These are phyloP conservation scores for Eupithecia vulgata DNA, from an alignment of 2,888 invertebrate genomes.

Conservation along the genomic window DNA sequence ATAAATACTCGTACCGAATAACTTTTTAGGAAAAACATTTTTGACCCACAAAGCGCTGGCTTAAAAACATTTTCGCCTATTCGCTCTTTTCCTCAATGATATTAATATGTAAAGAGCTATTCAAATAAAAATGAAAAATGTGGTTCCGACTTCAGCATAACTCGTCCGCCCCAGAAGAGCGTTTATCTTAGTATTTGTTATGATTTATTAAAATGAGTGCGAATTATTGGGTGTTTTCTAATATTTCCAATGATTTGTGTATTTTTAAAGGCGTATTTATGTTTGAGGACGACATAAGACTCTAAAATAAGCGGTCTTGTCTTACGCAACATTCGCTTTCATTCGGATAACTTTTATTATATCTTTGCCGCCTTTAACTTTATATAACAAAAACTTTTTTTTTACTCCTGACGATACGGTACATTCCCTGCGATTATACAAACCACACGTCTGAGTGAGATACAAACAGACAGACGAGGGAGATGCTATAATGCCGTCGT, in stretches of 20 bases:
- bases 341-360: not conserved
- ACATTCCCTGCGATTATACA: not conserved
- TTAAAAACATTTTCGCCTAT: conserved; percentile 40
- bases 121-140: conserved; percentile 47
- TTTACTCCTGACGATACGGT: not conserved
- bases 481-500: not conserved
- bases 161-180: conserved; percentile 39
- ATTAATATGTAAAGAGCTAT: conserved; percentile 48
- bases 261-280: conserved; percentile 12
- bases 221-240: conserved; percentile 31
- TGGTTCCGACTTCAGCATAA: conserved; percentile 42
- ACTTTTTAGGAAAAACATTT: conserved; percentile 19
- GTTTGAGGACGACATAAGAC: not conserved
- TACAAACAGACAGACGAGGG: not conserved
- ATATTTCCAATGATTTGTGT: conserved; percentile 27
- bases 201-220: conserved; percentile 34
- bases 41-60: conserved; percentile 22
- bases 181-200: conserved; percentile 39
- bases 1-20: not conserved
- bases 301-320: not conserved
- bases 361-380: not conserved
- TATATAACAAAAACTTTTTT: not conserved
- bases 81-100: conserved; percentile 42
- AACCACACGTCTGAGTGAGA: no score
- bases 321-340: not conserved